Base-by-base conservation (phyloP, 2,888 invertebrate genomes). In the Gymnosoma rotundatum region DNA sequence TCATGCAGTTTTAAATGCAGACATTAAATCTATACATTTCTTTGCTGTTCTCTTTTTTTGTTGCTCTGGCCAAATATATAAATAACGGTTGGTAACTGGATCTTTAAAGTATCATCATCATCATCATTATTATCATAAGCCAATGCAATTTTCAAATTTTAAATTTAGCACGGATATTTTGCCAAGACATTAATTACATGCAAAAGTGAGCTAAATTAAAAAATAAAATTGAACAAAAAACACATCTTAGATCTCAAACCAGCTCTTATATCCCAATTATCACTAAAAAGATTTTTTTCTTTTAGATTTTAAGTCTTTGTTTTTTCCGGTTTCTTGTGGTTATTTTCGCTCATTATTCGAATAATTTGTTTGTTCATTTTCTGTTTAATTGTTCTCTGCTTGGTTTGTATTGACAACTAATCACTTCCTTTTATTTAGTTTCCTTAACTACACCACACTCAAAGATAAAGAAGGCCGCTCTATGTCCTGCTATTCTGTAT, bases 31-130 rank as follows among this genome's bases (percentile, higher is more conserved):
- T 75, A 60, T 45, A 21, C 72, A 60, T 48, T 89, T 88, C 88
- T 89, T 90, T 87, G 88, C 88, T 86, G 18, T 20, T 54, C 6
- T 10, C n/a, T 45, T 48, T 48, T 56, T 63, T 12, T 56, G 58
- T 12, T 14, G 21, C 50, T 14, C 18, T 18, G 10, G 6, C 0
- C 60, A 45, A 61, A 69, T 12, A 10, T 16, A 45, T 20, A 63
- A 81, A 72, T 54, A 76, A 70, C 67, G 52, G 50, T 74, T 56
- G 48, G 83, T 73, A 73, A 73, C 63, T 67, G 56, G 42, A 73
- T 70, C 75, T 75, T 81, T 75, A 14, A 54, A 32, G 10, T 14
- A 78, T 67, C 21, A 7, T 2, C 42, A 42, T 42, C 48, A 64
- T 14, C 52, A 73, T 61, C 61, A 60, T 61, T 10, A 36, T 21